These are phyloP conservation scores for Lethocerus indicus DNA, from an alignment of 1,140 invertebrate species.

Conservation along the genomic window DNA sequence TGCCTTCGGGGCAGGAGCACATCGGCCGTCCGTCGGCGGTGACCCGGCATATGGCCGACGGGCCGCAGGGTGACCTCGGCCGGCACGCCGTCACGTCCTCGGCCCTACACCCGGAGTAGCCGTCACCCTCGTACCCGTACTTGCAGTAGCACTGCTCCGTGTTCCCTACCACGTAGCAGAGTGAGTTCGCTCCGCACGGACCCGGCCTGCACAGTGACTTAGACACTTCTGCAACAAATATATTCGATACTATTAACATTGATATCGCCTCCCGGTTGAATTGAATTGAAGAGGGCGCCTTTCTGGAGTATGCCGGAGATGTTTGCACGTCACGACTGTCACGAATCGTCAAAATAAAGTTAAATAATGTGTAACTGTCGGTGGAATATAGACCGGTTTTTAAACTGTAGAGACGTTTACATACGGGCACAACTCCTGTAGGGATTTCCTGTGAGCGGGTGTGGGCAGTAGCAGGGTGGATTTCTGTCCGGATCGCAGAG, in stretches of 20 bases:
- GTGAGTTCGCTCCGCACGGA: constrained; percentile 57
- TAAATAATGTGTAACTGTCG: not conserved
- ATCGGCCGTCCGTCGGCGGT: constrained; percentile 35
- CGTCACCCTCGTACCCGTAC: constrained; percentile 52
- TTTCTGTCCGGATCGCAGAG: constrained; percentile 56
- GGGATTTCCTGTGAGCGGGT: constrained; percentile 56
- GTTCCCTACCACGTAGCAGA: constrained; percentile 55
- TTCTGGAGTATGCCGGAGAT: no score
- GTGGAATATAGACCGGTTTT: not conserved
- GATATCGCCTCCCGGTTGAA: no score
- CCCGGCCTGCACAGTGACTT: constrained; percentile 52
- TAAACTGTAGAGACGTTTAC: not conserved
- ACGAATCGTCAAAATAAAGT: not conserved
- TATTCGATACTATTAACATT: no score
- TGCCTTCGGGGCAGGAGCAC: constrained; percentile 56
- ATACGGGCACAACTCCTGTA: constrained; percentile 47
- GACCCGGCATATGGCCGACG: constrained; percentile 50
- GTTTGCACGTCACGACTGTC: not conserved
- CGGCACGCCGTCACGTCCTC: constrained; percentile 43
- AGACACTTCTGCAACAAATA: constrained; percentile 19
- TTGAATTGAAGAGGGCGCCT: not conserved
- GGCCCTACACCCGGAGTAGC: constrained; percentile 48
- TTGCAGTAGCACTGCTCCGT: constrained; percentile 62
- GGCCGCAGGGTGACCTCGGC: constrained; percentile 64
- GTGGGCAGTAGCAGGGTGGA: constrained; percentile 67